Base-by-base conservation (phyloP, 1,140 invertebrate genomes). In the Asobara japonica region DNA sequence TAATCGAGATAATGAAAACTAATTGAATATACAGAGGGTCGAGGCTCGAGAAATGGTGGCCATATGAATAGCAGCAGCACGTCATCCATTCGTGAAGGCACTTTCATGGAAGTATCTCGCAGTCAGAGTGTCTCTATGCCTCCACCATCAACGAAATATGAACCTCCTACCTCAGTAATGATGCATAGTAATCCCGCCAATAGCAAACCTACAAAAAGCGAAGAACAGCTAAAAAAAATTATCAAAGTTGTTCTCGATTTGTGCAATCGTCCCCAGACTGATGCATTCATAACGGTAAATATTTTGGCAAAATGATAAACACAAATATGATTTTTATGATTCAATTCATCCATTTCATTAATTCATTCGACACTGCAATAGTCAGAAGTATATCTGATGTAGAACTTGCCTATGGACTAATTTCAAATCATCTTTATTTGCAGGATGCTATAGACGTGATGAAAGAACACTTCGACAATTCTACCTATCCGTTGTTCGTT, bases 21-120 rank as follows among this genome's bases (percentile, higher is more conserved):
- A 33, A 51, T 72, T 29, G 2, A 72, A 69, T 30, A 80, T 84
- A 72, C 77, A 89, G 86, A 89, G 84, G 86, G 86, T 60, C 84
- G 88, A 36, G 84, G 83, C 76, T 89, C 90, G 4, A 84, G 90
- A 65, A 90, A 90, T 31, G 89, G 90, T 62, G 90, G 89, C 56
- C 89, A 91, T 67, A 89, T 91, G 51, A 78, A 84, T 75, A 79
- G 75, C 61, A 83, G 77, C 71, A 68, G 38, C 41, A 60, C 20
- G 25, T 78, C 80, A 2, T 82, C 79, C 18, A 82, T 76, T 69
- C 80, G 82, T 27, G 84, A 82, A 10, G 76, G 61, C 36, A 61
- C 80, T 0, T 72, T 80, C n/a, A 69, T 82, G 45, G 85, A 88
- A 27, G 79, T 18, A 45, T 65, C 82, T 18, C 73, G 82, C 65